Conservation (phyloP, 2,797 vertebrate genomes). For the Dallia pectoralis region DNA sequence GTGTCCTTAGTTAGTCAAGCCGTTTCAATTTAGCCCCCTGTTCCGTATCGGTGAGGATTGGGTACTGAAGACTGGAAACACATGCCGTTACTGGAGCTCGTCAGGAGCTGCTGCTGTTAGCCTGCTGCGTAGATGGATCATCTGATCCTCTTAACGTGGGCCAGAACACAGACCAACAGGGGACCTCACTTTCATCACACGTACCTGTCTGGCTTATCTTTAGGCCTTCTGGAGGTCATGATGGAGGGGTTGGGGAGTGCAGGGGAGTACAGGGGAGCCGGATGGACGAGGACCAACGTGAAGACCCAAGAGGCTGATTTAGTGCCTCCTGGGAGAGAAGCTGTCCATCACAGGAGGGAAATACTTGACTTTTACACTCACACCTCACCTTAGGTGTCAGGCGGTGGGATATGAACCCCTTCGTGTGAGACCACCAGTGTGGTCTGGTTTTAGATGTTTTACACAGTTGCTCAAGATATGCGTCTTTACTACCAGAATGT, state of each 20-base stretch:
- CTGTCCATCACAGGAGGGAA: conserved; percentile 29
- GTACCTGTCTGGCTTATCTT: conserved; percentile 39
- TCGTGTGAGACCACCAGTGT: conserved; percentile 24
- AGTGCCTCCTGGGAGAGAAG: conserved; percentile 14
- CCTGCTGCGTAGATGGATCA: conserved; percentile 11
- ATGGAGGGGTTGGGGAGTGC: background rate
- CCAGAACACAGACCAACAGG: conserved; percentile 19
- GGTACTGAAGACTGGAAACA: conserved; percentile 18
- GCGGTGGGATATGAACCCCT: conserved; percentile 24
- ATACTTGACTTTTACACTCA: conserved; percentile 27
- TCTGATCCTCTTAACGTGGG: conserved; percentile 23
- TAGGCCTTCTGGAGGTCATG: conserved; percentile 7
- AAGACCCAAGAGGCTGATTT: conserved; percentile 11
- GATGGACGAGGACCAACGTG: conserved; percentile 9
- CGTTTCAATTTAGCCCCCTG: conserved; percentile 39
- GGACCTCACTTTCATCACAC: conserved; percentile 27
- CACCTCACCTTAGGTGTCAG: conserved; percentile 21
- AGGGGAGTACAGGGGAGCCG: conserved; percentile 6
- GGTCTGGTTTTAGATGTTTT: background rate
- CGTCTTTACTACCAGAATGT: background rate
- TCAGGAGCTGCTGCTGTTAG: conserved; percentile 10
- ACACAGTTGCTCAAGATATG: background rate
- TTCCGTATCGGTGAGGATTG: conserved; percentile 31
- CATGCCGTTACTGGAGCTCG: conserved; percentile 9
- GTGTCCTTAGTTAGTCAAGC: conserved; percentile 24